phyloP scores from a whole-genome alignment of 2,797 vertebrate genomes.

The Taeniopygia guttata region DNA sequence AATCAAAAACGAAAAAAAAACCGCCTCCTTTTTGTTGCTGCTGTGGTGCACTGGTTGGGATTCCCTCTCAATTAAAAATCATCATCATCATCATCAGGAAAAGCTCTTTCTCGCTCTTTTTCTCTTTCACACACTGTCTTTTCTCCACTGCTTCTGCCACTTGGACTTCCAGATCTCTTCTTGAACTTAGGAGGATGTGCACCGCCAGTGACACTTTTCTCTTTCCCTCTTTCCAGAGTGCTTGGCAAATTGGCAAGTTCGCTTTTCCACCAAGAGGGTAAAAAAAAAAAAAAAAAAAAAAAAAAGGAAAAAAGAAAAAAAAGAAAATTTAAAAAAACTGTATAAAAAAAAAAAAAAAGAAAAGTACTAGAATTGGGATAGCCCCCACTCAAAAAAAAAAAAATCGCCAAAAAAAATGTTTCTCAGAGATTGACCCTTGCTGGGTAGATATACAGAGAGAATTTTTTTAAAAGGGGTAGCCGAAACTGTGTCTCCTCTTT shows the following conservation, averaged over 20 bases:
- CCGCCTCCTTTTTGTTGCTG: constrained; percentile 16
- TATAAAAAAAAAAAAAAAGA: background rate
- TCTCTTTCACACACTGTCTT: constrained; percentile 75
- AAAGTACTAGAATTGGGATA: constrained; percentile 66
- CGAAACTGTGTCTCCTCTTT: constrained; percentile 77
- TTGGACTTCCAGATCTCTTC: constrained; percentile 77
- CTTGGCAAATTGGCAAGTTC: constrained; percentile 72
- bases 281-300: background rate
- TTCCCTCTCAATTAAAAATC: constrained; percentile 62
- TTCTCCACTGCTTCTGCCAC: constrained; percentile 74
- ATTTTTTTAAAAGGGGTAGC: constrained; percentile 70
- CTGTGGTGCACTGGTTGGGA: constrained; percentile 57
- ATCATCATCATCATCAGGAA: constrained; percentile 48
- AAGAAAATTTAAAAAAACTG: background rate
- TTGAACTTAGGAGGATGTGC: constrained; percentile 75
- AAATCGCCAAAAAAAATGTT: constrained; percentile 50
- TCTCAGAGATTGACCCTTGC: constrained; percentile 77
- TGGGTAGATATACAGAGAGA: constrained; percentile 65
- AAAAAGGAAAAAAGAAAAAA: background rate
- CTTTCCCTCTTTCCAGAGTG: constrained; percentile 70
- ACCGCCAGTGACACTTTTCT: constrained; percentile 74
- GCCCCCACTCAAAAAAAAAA: constrained; percentile 66
- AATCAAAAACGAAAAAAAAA: background rate
- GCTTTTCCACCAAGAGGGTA: constrained; percentile 71
- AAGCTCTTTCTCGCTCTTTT: constrained; percentile 52